Evolutionary conservation across 2,113 vertebrate species (phyloP).

Genomic region (Sinocyclocheilus anophthalmus): DNA sequence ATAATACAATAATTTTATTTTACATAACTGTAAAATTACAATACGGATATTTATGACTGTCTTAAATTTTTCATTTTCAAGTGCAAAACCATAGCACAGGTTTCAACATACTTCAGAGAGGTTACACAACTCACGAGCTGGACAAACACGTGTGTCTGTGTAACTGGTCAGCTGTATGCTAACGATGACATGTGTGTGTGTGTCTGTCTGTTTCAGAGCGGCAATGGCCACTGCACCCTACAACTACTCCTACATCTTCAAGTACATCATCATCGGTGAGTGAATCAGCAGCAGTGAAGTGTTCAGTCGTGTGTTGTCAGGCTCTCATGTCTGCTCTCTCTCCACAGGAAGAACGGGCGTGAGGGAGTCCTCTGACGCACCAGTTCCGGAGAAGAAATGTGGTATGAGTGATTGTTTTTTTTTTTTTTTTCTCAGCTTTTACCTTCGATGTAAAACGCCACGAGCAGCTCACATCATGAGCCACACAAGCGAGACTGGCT

Average conservation of each 20-base stretch:
- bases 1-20: too few species aligned
- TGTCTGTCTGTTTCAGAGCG: constrained; percentile 82
- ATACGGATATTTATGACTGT: too few species aligned
- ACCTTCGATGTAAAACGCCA: not conserved
- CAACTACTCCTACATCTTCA: constrained; percentile 99
- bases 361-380: constrained; percentile 80
- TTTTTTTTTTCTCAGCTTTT: too few species aligned
- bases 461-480: not conserved
- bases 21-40: too few species aligned
- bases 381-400: constrained; percentile 84
- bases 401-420: constrained; percentile 61
- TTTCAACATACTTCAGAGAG: too few species aligned
- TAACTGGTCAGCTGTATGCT: too few species aligned
- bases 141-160: too few species aligned
- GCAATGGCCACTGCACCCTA: constrained; percentile 99
- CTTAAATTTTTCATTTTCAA: too few species aligned
- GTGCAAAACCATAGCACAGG: too few species aligned
- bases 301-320: not conserved
- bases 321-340: not conserved
- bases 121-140: too few species aligned
- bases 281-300: constrained; percentile 50
- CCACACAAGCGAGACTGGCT: not conserved
- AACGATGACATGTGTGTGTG: not conserved
- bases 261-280: constrained; percentile 99
- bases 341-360: constrained; percentile 78